A percentile compares a stretch with the other conserved stretches of the same genome.
Conservation (phyloP, 2,797 vertebrate species). For the Helicolenus hilgendorfi region DNA sequence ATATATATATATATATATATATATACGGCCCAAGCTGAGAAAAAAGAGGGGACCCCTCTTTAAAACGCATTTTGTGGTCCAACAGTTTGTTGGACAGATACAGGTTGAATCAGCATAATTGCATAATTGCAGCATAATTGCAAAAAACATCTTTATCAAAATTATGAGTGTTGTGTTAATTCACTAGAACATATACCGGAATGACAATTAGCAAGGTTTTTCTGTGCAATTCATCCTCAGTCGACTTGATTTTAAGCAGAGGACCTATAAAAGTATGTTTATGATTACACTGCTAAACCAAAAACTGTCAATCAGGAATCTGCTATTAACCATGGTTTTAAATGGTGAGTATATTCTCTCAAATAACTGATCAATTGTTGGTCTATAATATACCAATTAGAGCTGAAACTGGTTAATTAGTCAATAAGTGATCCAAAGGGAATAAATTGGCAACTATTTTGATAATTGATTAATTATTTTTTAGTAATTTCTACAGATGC, state of each 20-base stretch:
- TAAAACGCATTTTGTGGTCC: neutral
- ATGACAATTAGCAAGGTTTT: neutral
- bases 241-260: neutral
- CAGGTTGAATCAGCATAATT: conserved; percentile 25
- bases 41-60: neutral
- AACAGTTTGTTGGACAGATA: neutral
- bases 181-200: neutral
- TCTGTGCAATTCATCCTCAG: neutral
- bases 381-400: neutral
- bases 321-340: neutral
- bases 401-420: neutral
- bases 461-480: too few relatives aligned
- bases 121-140: neutral
- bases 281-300: neutral
- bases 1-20: too few relatives aligned
- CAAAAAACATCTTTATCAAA: neutral
- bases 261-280: neutral
- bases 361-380: neutral
- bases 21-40: neutral
- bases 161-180: neutral
- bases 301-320: neutral
- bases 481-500: too few relatives aligned
- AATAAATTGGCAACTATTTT: neutral
- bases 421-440: neutral
- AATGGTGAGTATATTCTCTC: neutral